Evolutionary conservation across 2,113 vertebrate species (phyloP).

Genomic region (Elephas maximus): DNA sequence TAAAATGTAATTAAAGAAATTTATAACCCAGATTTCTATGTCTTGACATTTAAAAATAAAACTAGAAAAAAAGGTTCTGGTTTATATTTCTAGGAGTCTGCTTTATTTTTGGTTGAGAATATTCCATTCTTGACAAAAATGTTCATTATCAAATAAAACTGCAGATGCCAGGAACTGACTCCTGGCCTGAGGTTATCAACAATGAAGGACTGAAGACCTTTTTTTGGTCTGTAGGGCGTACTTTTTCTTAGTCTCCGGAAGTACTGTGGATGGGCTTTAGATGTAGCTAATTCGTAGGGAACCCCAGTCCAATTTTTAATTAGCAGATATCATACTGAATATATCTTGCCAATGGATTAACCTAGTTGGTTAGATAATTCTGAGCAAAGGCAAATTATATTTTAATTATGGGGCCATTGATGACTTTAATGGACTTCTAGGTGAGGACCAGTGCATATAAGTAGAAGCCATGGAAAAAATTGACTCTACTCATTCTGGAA

Average conservation of each 20-base stretch:
- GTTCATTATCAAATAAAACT: background rate
- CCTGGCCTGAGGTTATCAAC: background rate
- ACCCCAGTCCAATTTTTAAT: conserved; percentile 30
- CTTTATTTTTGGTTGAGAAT: background rate
- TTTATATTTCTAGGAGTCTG: conserved; percentile 32
- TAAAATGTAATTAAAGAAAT: conserved; percentile 50
- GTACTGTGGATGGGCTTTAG: background rate
- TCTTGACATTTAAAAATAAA: conserved; percentile 61
- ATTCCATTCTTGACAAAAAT: background rate
- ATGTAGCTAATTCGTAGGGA: conserved; percentile 4
- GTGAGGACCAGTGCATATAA: background rate
- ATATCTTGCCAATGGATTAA: background rate
- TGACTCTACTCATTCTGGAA: background rate
- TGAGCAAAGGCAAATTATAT: background rate
- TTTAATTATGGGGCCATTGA: background rate
- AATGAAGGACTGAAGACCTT: conserved; percentile 1
- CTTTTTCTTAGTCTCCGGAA: background rate
- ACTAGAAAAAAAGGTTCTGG: background rate
- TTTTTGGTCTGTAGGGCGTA: background rate
- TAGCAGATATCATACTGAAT: background rate
- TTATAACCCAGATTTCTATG: background rate
- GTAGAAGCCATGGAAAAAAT: background rate
- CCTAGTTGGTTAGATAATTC: background rate
- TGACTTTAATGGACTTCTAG: background rate
- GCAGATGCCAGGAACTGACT: background rate